phyloP scores from a whole-genome alignment of 2,888 invertebrate genomes.

The Branchellion lobata region DNA sequence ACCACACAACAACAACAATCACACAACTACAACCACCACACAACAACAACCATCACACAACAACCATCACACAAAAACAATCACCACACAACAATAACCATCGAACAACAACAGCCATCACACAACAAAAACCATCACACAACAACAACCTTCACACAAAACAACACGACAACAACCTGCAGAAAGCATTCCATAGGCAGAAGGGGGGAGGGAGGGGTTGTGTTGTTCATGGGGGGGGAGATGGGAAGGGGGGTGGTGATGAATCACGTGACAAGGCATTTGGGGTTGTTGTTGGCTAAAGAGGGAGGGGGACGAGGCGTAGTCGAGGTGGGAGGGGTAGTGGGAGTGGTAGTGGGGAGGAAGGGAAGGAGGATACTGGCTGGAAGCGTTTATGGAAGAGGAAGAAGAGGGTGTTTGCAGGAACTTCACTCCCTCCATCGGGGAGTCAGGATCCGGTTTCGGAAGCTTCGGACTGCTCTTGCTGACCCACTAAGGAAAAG shows the following conservation, averaged over 20 bases:
- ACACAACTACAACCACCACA: no score
- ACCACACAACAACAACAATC: no score
- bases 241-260: background rate
- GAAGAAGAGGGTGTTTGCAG: background rate
- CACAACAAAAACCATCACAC: no score
- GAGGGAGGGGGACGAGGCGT: background rate
- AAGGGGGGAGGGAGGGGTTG: background rate
- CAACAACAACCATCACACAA: no score
- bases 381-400: background rate
- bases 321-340: slow-evolving; percentile 7
- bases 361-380: slow-evolving; percentile 9
- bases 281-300: background rate
- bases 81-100: no score
- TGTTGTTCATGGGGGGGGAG: background rate
- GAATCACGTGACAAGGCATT: background rate
- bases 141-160: background rate
- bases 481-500: slow-evolving; percentile 19
- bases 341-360: slow-evolving; percentile 8
- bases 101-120: no score
- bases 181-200: slow-evolving; percentile 2
- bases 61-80: no score
- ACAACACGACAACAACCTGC: slow-evolving; percentile 8
- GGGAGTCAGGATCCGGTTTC: slow-evolving; percentile 44
- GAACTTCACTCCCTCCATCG: slow-evolving; percentile 36
- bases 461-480: slow-evolving; percentile 44